Base-by-base conservation (phyloP, 2,113 vertebrate genomes). In the Puma concolor region DNA sequence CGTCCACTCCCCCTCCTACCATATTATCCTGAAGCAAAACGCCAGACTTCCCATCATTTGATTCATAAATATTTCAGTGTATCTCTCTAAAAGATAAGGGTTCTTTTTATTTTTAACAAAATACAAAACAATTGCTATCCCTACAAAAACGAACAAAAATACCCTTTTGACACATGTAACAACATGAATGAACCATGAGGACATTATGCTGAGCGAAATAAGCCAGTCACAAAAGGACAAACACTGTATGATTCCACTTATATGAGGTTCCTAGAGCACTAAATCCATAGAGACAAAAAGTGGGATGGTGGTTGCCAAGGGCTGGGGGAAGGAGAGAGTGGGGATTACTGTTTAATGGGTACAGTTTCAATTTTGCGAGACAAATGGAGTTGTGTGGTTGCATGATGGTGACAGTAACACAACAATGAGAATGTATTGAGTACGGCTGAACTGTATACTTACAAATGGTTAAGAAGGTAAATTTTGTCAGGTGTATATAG, bases 11-110 rank as follows among this genome's bases (percentile, higher is more conserved):
- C 44, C 33, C n/a, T 60, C 38, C 48, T 77, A n/a, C 21, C 21
- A 27, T 33, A 29, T 72, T 91, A 31, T 96, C 48, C n/a, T 82
- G 91, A 93, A 95, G 66, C 71, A 64, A 54, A 77, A 77, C 50
- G 44, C 57, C 64, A 85, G 64, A 69, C 48, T 86, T 80, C 71
- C 27, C 48, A 63, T 69, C 57, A 80, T 81, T 81, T n/a, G 36
- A 77, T 81, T 77, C 66, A 81, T 76, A 94, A 88, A 81, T 80
- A 94, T 93, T 91, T 83, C 66, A 50, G 36, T 38, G 27, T 38
- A 27, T 41, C 33, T 72, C 33, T 83, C 74, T 91, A 41, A 92
- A 86, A 92, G 69, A 88, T 54, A 91, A 80, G 27, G 41, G 9
- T 54, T 79, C 23, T 71, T 72, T 74, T 60, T 66, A 82, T 72